Evolutionary conservation across 1,140 invertebrate species (phyloP), one percentile per base, ranked within the genome.

Genomic region (Pollicipes pollicipes): DNA sequence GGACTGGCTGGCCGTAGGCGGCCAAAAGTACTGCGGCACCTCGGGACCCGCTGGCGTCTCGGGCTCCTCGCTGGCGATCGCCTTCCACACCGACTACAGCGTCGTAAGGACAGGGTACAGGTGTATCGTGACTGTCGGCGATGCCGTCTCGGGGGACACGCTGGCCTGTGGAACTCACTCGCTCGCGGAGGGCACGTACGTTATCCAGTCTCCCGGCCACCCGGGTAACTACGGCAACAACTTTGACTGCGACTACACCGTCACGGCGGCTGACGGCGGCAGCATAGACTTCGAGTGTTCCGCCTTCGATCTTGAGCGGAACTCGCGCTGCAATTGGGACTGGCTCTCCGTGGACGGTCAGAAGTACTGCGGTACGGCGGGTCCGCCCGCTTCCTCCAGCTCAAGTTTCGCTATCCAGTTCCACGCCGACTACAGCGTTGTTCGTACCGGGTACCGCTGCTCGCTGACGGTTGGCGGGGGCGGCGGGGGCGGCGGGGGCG

Each of bases 221-320:
- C 63, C 63, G 4, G 8, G 6, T 21, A 64, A 69, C 29, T 70
- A 69, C 69, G 28, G n/a, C 27, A 69, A 69, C 37, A 69, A 69
- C 30, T 28, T 29, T 17, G 69, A 69, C 69, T 69, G 69, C 13
- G 29, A 26, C 69, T 69, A 69, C 69, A 29, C 28, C 28, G 21
- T 69, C 28, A 28, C 37, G 26, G n/a, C 28, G 37, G 63, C 27
- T 17, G 17, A 24, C 69, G 29, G 27, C 30, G 69, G n/a, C 69
- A 27, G 26, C 27, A 45, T 69, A 2, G n/a, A 17, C 6, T 28
- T 69, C 28, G 27, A 24, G 17, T 69, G 69, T 28, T 28, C 27
- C 28, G 27, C 26, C 26, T 69, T 69, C 30, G 30, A 69, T 26
- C 27, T 69, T 8, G 37, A 69, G 69, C n/a, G 27, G 26, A 64